Evolutionary conservation across 2,113 vertebrate species (phyloP), one percentile per base, ranked within the genome.

Genomic region (Cairina moschata): DNA sequence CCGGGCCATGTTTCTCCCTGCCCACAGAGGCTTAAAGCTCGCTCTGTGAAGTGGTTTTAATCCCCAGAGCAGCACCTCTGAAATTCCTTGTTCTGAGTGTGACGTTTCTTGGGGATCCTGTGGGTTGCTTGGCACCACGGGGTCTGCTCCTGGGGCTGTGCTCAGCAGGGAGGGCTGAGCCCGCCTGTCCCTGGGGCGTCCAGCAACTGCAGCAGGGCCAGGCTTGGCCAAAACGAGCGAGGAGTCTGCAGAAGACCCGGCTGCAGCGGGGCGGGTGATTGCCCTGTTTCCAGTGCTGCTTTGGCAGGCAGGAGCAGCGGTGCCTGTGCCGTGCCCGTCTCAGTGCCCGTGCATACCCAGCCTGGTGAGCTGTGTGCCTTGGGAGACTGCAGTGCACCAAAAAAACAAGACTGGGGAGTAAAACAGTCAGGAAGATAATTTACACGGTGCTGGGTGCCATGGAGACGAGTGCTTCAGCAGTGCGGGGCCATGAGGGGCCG

Each of bases 101-200:
- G 6, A 6, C 8, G 4, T 28, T 48, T 32, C n/a, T 60, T 29
- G 32, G 58, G 22, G 48, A 10, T 12, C 6, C 21, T 0, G 0
- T 0, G 0, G 8, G 6, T 16, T 22, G 13, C 69, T 67, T 0
- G 2, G 54, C 66, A 55, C 55, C 22, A 3, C 5, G 1, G 9
- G 22, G 32, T 3, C 73, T 31, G 23, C 34, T 56, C n/a, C 48
- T 52, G 42, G 67, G 52, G 32, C 42, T 25, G 62, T 4, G 5
- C 18, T 6, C 8, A 6, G 78, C n/a, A 44, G 44, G 29, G 10
- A 31, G 9, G 67, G 40, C 56, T 50, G 78, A 28, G 56, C 55
- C 83, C 5, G 63, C 54, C 18, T 6, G 0, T 32, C 83, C 6
- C 3, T 9, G 17, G 16, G 9, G 5, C 7, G 11, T 28, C 55